Evolutionary conservation across 2,888 invertebrate genomes (phyloP), one percentile per base, ranked within the genome.

Genomic region (Heliconius cydno): DNA sequence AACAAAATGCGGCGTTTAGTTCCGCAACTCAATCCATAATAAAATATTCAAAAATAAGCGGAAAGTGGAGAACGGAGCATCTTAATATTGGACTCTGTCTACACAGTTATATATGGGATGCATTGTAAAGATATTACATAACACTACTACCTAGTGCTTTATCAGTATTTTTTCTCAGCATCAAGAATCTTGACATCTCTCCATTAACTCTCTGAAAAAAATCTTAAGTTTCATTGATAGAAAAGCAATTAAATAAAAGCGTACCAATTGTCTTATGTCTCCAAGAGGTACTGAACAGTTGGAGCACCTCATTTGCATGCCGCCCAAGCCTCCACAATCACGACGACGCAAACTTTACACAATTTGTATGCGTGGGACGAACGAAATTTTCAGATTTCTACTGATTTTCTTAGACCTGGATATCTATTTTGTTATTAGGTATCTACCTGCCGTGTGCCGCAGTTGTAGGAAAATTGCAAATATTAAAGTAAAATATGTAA

Each of bases 341-440:
- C 77, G 52, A 30, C 25, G 25, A 72, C 70, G 65, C 52, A 52
- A 78, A 78, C 65, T 78, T 78, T 78, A 34, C 46, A 66, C 65
- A 30, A 78, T 78, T 74, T 78, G 78, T 78, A 78, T 78, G 78
- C 78, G 73, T 74, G 65, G 22, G 57, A 41, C 67, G 78, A 78
- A 78, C 73, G 13, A 74, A 74, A 78, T 74, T 60, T 78, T 78
- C 57, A 78, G 72, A 38, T 67, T 75, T 77, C 70, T 57, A 71
- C 78, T 78, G 75, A 80, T 80, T 80, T 80, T 78, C 80, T 66
- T 78, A 71, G 80, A 78, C 65, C 77, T 71, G 78, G 66, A 80
- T 80, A 70, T 71, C 75, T 78, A 80, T 79, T 73, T 77, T 60
- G 52, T 57, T 72, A 65, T 46, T 65, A 52, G 46, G 60, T 60